phyloP scores from a whole-genome alignment of 1,140 invertebrate genomes.

The Polyergus mexicanus region DNA sequence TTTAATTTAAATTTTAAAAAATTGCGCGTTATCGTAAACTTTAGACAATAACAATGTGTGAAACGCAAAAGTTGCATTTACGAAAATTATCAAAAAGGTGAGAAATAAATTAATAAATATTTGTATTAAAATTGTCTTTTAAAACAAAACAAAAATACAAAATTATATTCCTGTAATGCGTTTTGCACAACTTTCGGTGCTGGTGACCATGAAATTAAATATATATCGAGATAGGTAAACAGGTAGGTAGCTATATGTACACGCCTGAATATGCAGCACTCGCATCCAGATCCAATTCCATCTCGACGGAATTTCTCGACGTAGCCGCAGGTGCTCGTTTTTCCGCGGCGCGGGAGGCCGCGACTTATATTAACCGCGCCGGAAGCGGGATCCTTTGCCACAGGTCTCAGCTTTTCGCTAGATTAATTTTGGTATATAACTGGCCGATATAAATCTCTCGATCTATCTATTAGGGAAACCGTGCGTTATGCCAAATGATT shows the following conservation, averaged over 20 bases:
- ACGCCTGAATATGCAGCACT: not conserved
- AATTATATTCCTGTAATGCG: not conserved
- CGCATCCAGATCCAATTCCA: slow-evolving; percentile 48
- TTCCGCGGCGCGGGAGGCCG: slow-evolving; percentile 48
- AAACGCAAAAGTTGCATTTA: not conserved
- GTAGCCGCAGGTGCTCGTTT: slow-evolving; percentile 71
- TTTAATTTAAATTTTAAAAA: not conserved
- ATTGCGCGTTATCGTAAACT: not conserved
- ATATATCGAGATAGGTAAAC: not conserved
- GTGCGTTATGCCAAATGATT: slow-evolving; percentile 46
- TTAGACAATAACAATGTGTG: not conserved
- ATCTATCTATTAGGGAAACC: slow-evolving; percentile 24
- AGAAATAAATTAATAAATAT: not conserved
- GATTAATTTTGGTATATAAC: slow-evolving; percentile 69
- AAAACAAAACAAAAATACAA: not conserved
- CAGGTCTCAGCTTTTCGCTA: slow-evolving; percentile 67
- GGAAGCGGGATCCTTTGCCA: slow-evolving; percentile 22
- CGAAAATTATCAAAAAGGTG: slow-evolving; percentile 6
- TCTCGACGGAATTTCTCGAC: slow-evolving; percentile 36
- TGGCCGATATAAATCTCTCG: slow-evolving; percentile 52
- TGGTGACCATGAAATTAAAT: slow-evolving; percentile 32
- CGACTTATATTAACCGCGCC: slow-evolving; percentile 69
- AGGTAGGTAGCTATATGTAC: not conserved
- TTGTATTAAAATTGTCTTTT: not conserved
- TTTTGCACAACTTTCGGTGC: not conserved